Conservation (phyloP, 2,888 invertebrate species). For the Pinctada fucata region DNA sequence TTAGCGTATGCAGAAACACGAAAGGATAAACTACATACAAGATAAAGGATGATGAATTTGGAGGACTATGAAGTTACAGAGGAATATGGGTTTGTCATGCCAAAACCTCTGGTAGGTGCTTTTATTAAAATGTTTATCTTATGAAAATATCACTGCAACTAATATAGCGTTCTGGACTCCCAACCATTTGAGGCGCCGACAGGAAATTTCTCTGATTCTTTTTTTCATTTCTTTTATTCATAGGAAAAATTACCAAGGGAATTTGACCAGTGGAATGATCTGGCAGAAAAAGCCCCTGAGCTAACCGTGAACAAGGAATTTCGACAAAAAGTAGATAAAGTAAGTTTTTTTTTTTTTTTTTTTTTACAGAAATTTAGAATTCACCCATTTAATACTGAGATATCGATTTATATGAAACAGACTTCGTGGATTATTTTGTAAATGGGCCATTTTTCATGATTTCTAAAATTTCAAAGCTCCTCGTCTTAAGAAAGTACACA, state of each 20-base stretch:
- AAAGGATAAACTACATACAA: too few relatives aligned
- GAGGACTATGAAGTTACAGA: background rate
- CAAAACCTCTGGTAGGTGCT: background rate
- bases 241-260: slow-evolving; percentile 61
- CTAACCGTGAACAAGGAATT: slow-evolving; percentile 49
- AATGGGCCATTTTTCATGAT: too few relatives aligned
- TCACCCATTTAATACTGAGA: too few relatives aligned
- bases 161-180: background rate
- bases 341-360: slow-evolving; percentile 21
- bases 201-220: background rate
- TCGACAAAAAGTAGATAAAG: slow-evolving; percentile 57
- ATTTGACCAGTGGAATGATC: slow-evolving; percentile 62
- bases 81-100: background rate
- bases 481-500: too few relatives aligned
- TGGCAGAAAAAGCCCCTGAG: slow-evolving; percentile 55
- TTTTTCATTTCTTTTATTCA: background rate
- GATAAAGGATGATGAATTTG: background rate
- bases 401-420: too few relatives aligned
- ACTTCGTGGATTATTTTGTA: too few relatives aligned
- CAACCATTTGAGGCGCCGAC: background rate
- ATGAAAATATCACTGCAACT: background rate
- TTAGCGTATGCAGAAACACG: too few relatives aligned
- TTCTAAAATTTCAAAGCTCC: too few relatives aligned
- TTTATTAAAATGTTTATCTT: background rate
- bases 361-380: too few relatives aligned